Evolutionary conservation across 2,797 vertebrate genomes (phyloP).

Genomic region (Tadarida brasiliensis): DNA sequence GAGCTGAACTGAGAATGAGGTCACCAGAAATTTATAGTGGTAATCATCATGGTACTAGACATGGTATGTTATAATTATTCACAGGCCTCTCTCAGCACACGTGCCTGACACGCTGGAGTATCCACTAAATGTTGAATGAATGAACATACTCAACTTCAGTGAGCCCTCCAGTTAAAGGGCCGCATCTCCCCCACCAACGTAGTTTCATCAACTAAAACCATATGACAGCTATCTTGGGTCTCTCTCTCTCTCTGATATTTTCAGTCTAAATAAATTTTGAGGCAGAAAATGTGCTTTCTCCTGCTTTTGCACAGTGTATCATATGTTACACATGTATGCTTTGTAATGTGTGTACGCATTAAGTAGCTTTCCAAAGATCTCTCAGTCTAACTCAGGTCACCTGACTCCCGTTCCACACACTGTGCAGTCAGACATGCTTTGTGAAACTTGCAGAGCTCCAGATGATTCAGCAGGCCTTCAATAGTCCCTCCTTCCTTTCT

Average conservation of each 20-base stretch:
- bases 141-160: background rate
- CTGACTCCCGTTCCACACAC: background rate
- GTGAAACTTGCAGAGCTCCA: background rate
- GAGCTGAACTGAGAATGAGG: background rate
- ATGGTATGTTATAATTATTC: background rate
- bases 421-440: background rate
- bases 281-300: background rate
- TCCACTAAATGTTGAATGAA: background rate
- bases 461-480: background rate
- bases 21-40: slow-evolving; percentile 43
- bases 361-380: slow-evolving; percentile 33
- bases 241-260: background rate
- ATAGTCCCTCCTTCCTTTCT: no score
- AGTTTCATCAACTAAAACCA: slow-evolving; percentile 41
- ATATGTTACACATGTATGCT: background rate
- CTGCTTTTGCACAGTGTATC: background rate
- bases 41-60: slow-evolving; percentile 28
- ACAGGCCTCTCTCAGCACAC: background rate
- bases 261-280: slow-evolving; percentile 29
- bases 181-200: background rate
- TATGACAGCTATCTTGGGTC: background rate
- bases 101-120: background rate
- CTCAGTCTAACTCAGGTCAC: background rate
- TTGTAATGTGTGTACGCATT: background rate
- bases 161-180: background rate